Conservation (phyloP, 2,888 invertebrate species). For the Anaspis maculata region DNA sequence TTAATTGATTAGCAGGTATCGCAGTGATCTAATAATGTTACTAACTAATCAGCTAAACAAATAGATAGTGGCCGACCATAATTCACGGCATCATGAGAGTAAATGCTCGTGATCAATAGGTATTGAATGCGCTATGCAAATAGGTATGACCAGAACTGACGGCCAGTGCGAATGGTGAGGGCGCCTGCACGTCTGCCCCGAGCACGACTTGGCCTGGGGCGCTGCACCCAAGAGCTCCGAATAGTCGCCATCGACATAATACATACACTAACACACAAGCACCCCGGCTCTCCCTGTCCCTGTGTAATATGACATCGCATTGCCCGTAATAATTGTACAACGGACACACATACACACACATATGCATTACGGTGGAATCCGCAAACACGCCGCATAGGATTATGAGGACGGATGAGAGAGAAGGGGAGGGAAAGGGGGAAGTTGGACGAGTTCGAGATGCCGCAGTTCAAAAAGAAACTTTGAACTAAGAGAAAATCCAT, state of each 20-base stretch:
- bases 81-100: constrained; percentile 42
- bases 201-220: constrained; percentile 25
- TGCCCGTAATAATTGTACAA: constrained; percentile 34
- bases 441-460: no score
- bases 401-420: no score
- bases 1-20: constrained; percentile 46
- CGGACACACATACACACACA: constrained; percentile 33
- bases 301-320: constrained; percentile 32
- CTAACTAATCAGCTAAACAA: constrained; percentile 46
- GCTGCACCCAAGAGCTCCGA: constrained; percentile 31
- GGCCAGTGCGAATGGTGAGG: constrained; percentile 27
- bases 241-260: constrained; percentile 34
- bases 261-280: constrained; percentile 20
- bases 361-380: constrained; percentile 32
- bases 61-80: constrained; percentile 45
- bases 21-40: constrained; percentile 45
- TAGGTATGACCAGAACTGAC: constrained; percentile 31
- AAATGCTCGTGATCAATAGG: constrained; percentile 43
- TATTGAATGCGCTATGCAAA: constrained; percentile 43
- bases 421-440: no score
- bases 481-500: no score
- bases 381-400: constrained; percentile 33
- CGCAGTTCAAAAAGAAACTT: no score
- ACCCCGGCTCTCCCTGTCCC: neutral
- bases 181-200: constrained; percentile 23